Base-by-base conservation (phyloP, 1,140 invertebrate species). In the Eufriesea mexicana region DNA sequence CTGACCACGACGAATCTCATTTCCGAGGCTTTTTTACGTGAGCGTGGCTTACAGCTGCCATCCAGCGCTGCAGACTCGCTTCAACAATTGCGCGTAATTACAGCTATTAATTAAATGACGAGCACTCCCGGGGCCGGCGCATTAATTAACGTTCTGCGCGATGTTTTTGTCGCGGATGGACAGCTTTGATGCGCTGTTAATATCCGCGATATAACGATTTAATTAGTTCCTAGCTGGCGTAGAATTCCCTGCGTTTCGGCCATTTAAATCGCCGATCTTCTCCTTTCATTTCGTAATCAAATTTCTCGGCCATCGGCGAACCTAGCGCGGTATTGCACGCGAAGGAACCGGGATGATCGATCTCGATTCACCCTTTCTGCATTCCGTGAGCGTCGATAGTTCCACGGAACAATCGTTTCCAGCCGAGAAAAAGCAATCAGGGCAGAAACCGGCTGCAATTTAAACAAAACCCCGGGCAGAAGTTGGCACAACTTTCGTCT, bases 121-220 rank as follows among this genome's bases (percentile, higher is more conserved):
- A 42, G 35, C 54, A 9, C 54, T 42, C 28, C 7, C 51, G 9
- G 28, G 20, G 12, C 14, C 14, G 12, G 25, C 51, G 20, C 25
- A 28, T 72, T 72, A 72, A 72, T 72, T 72, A 72, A 72, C 28
- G 51, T 55, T 72, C 18, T n/a, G 35, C 23, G n/a, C 25, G 23
- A 45, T 42, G 54, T 55, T 57, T 45, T 57, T 70, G n/a, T 18
- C 49, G 70, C 25, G 5, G 70, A 12, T 54, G 25, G 20, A 20
- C 47, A 28, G 12, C 23, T 49, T 70, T 42, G 68, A 71, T n/a
- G 18, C 25, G 62, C 18, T 51, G 8, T 6, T 18, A 20, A 25
- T 45, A 68, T 49, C 35, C 1, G 10, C 45, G 35, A 45, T 23
- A 35, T n/a, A 47, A 49, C 23, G 18, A 70, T 70, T 54, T 54